Evolutionary conservation across 2,888 invertebrate species (phyloP), one percentile per base, ranked within the genome.

Genomic region (Tetragonisca angustula): DNA sequence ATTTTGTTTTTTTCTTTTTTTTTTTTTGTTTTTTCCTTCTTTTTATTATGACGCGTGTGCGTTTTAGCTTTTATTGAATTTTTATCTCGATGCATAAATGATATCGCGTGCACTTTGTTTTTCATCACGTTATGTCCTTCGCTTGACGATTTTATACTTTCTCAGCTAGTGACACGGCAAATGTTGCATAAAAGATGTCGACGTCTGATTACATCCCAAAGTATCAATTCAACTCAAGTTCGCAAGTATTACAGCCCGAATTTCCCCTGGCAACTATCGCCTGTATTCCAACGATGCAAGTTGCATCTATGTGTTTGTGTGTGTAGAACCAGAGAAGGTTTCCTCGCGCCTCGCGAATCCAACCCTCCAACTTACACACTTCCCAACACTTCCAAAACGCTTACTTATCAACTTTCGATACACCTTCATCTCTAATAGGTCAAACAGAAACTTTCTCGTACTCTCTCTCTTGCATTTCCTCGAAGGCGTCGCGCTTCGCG

Each of bases 331-430:
- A 52, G 69, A 52, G 21, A 27, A 69, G 52, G 21, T 52, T 69
- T 27, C 27, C 27, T 6, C 21, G 27, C 52, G 52, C 13, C 21
- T 52, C 52, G 9, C 36, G 24, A 27, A 13, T 27, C 52, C 52
- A 17, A 24, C 24, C 19, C 19, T 24, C 11, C 6, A 21, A 6
- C 69, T 69, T 52, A n/a, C 50, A 64, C 32, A 27, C 17, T 19
- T 76, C 21, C 69, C n/a, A 19, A 64, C 50, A 27, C 21, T 19
- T 76, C 24, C 24, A 69, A 36, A 76, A 61, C 76, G n/a, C 70
- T 70, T 19, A 32, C 54, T 21, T 61, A 50, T 72, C 61, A 72
- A 61, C 43, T 49, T 54, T 54, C 70, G 54, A 70, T 72, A 56
- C 72, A 3, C 9, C 15, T 19, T 2, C 72, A 13, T 21, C 21